These are phyloP conservation scores for Trichomycterus rosablanca DNA, from an alignment of 2,113 vertebrate species.

Conservation along the genomic window DNA sequence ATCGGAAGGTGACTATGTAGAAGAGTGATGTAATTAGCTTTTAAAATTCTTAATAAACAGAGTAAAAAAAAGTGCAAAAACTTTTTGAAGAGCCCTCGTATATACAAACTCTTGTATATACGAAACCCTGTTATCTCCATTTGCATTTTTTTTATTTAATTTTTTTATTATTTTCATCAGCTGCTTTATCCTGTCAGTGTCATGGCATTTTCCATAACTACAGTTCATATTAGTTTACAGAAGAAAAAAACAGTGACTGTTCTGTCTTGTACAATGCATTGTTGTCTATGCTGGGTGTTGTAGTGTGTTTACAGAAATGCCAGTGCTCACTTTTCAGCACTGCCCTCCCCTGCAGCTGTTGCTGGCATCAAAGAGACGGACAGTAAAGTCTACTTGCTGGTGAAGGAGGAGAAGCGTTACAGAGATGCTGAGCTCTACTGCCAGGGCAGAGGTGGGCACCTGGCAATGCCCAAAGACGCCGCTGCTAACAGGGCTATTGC, in stretches of 20 bases:
- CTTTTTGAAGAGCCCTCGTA: no score
- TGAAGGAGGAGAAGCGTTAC: slow-evolving; percentile 92
- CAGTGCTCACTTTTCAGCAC: slow-evolving; percentile 94
- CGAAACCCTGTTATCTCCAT: no score
- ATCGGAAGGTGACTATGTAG: no score
- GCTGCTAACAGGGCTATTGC: slow-evolving; percentile 80
- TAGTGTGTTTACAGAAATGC: slow-evolving; percentile 79
- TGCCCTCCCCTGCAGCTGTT: slow-evolving; percentile 96
- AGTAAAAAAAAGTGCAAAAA: no score
- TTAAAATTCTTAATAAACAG: no score
- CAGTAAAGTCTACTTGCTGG: slow-evolving; percentile 91
- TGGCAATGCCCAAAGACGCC: slow-evolving; percentile 94
- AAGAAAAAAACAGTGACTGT: slow-evolving; percentile 13
- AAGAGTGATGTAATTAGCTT: no score
- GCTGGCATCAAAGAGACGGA: slow-evolving; percentile 94
- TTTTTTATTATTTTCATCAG: no score
- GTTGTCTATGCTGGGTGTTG: slow-evolving; percentile 50
- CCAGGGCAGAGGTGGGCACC: slow-evolving; percentile 82
- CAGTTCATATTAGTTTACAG: no score
- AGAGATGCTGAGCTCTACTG: slow-evolving; percentile 85
- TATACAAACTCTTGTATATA: no score
- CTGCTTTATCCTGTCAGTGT: no score
- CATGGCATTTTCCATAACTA: no score
- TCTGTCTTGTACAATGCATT: slow-evolving; percentile 26
- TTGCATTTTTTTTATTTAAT: no score